Percentiles rank a stretch among this genome's conserved stretches.
These are phyloP conservation scores for Drosophila heteroneura DNA, from an alignment of 2,888 invertebrate genomes.

Conservation along the genomic window DNA sequence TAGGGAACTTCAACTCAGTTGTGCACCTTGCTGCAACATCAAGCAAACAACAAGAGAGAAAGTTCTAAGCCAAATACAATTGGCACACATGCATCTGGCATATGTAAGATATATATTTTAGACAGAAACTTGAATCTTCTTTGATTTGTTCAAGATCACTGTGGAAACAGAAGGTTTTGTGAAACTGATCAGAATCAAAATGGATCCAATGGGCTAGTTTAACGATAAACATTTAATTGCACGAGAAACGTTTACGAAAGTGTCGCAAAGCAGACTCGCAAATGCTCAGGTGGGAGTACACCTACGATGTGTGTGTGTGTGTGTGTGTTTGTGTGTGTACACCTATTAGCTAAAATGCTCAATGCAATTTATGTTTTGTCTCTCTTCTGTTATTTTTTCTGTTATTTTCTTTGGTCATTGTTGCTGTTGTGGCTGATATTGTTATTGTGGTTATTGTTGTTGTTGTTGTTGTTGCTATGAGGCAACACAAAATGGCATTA, in stretches of 20 bases:
- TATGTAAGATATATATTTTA: not conserved
- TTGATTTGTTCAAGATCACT: not conserved
- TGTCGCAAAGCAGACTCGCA: not conserved
- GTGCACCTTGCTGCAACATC: slow-evolving; percentile 44
- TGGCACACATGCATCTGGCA: not conserved
- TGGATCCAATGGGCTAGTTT: not conserved
- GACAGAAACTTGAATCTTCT: not conserved
- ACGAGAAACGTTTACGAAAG: slow-evolving; percentile 14
- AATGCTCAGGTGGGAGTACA: not conserved
- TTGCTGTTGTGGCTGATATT: not conserved
- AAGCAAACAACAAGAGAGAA: slow-evolving; percentile 1
- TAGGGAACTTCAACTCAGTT: slow-evolving; percentile 57
- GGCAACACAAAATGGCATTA: slow-evolving; percentile 77
- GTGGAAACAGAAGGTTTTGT: not conserved
- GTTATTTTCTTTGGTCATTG: not conserved
- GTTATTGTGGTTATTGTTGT: not conserved
- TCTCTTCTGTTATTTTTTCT: slow-evolving; percentile 2
- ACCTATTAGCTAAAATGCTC: slow-evolving; percentile 13
- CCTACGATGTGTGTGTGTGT: not conserved
- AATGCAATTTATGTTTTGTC: slow-evolving; percentile 27
- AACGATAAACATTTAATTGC: not conserved
- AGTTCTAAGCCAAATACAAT: not conserved
- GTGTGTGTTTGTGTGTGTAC: not conserved
- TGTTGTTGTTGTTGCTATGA: slow-evolving; percentile 41
- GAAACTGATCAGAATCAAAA: not conserved